Evolutionary conservation across 2,113 vertebrate genomes (phyloP).

Genomic region (Phycodurus eques): DNA sequence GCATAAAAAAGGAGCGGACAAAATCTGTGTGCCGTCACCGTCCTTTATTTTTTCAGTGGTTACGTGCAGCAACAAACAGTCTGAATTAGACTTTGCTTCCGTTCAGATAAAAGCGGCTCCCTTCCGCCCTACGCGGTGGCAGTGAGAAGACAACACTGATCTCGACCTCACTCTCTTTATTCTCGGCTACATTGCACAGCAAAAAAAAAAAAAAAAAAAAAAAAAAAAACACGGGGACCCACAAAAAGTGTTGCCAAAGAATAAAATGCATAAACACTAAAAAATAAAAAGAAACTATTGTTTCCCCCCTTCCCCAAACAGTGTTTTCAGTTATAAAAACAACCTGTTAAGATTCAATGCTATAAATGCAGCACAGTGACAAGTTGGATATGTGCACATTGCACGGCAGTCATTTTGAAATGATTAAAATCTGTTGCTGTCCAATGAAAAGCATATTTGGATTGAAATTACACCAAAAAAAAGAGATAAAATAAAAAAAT

Average conservation of each 20-base stretch:
- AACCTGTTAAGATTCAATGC: constrained; percentile 24
- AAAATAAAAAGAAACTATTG: constrained; percentile 35
- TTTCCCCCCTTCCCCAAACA: constrained; percentile 22
- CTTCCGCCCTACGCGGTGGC: constrained; percentile 51
- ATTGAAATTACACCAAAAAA: neutral
- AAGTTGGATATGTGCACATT: neutral
- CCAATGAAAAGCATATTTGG: neutral
- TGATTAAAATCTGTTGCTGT: neutral
- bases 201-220: constrained; percentile 54
- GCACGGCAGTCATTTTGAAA: neutral
- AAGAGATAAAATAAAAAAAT: neutral
- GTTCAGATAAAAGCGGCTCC: constrained; percentile 35
- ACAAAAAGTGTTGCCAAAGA: constrained; percentile 49
- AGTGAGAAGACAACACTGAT: constrained; percentile 48
- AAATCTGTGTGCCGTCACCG: constrained; percentile 50
- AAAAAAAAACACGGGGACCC: constrained; percentile 47
- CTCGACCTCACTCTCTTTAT: constrained; percentile 36
- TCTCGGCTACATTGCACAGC: constrained; percentile 58
- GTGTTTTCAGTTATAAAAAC: constrained; percentile 43
- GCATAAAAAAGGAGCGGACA: constrained; percentile 6
- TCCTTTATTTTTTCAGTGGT: constrained; percentile 40
- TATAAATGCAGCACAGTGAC: constrained; percentile 44
- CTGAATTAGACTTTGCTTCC: constrained; percentile 24
- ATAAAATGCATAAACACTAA: constrained; percentile 42
- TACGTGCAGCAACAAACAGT: constrained; percentile 50